These are phyloP conservation scores for Bathynomus jamesi DNA, from an alignment of 1,140 invertebrate genomes.

Conservation along the genomic window DNA sequence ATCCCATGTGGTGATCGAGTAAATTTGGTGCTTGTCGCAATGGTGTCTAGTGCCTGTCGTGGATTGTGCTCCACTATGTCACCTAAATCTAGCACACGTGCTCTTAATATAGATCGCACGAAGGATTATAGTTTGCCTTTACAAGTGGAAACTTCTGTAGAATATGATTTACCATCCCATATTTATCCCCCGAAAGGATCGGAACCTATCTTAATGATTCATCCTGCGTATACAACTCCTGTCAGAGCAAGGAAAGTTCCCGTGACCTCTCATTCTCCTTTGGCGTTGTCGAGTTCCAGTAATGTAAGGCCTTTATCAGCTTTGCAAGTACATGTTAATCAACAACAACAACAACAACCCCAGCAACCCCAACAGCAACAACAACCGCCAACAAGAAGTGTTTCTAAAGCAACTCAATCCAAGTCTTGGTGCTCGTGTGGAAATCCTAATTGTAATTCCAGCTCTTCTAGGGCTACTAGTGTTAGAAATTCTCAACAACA, in stretches of 20 bases:
- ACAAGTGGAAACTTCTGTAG: slow-evolving; percentile 36
- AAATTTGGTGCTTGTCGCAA: not conserved
- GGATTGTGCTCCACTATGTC: not conserved
- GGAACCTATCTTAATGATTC: slow-evolving; percentile 35
- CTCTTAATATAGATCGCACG: not conserved
- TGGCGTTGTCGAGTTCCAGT: slow-evolving; percentile 7
- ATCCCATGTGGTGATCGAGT: not conserved
- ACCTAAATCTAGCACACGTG: not conserved
- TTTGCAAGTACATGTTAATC: not conserved
- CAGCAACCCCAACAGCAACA: too few species aligned
- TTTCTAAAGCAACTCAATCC: not conserved
- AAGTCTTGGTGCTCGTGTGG: not conserved
- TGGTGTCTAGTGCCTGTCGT: not conserved
- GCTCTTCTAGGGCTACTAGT: not conserved
- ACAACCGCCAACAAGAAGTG: not conserved
- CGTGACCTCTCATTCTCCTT: slow-evolving; percentile 1
- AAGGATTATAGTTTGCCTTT: slow-evolving; percentile 29
- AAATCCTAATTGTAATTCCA: not conserved
- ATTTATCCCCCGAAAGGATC: slow-evolving; percentile 35
- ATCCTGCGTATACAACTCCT: slow-evolving; percentile 28
- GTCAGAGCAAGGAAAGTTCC: slow-evolving; percentile 21
- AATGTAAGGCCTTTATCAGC: not conserved
- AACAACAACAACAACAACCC: too few species aligned
- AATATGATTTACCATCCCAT: slow-evolving; percentile 35
- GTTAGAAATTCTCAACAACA: not conserved